phyloP scores from a whole-genome alignment of 2,888 invertebrate species.

The Pantelozetes paolii region DNA sequence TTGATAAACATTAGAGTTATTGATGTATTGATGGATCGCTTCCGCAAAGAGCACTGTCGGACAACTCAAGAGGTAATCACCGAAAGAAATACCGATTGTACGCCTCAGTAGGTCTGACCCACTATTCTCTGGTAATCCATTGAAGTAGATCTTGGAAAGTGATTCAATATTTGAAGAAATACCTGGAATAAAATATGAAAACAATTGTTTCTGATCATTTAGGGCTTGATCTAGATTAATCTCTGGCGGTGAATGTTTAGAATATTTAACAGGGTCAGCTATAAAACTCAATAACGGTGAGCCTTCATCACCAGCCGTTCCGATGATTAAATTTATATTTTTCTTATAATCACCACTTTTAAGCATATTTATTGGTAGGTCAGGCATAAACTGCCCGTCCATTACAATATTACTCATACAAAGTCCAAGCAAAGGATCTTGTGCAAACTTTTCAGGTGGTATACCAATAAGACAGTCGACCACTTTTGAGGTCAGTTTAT shows the following conservation, averaged over 20 bases:
- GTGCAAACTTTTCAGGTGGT: background rate
- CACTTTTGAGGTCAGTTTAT: background rate
- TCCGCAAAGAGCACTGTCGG: constrained; percentile 19
- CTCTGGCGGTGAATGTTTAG: background rate
- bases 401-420: background rate
- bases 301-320: constrained; percentile 35
- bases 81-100: constrained; percentile 17
- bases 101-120: background rate
- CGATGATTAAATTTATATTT: constrained; percentile 29
- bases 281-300: background rate
- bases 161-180: background rate
- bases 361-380: constrained; percentile 2
- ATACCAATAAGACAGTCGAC: constrained; percentile 17
- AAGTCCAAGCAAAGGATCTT: too few relatives aligned
- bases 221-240: background rate
- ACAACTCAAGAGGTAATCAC: constrained; percentile 20
- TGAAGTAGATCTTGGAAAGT: constrained; percentile 14
- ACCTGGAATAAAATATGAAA: background rate
- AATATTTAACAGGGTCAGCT: background rate
- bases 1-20: constrained; percentile 26
- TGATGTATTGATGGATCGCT: background rate
- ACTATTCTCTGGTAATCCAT: background rate
- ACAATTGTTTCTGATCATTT: background rate
- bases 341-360: constrained; percentile 26
- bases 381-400: constrained; percentile 26